Evolutionary conservation across 2,797 vertebrate genomes (phyloP).

Genomic region (Scolopax bukidnonensis): DNA sequence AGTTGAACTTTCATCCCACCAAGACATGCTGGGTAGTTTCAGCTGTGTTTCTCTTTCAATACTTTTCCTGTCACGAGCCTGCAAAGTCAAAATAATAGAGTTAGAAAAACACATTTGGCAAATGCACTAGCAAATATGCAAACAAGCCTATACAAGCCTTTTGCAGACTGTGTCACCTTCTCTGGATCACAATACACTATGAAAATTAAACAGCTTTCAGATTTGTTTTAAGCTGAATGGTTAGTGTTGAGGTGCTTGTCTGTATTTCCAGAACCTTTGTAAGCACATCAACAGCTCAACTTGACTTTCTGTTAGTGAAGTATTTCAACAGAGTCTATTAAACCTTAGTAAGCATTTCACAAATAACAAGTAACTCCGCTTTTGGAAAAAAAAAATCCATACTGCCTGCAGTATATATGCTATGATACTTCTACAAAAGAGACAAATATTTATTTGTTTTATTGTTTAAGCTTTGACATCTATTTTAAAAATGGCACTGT

Average conservation of each 20-base stretch:
- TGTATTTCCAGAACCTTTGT: background rate
- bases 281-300: background rate
- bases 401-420: background rate
- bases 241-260: background rate
- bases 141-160: background rate
- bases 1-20: background rate
- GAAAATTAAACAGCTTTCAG: background rate
- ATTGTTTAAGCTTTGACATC: conserved; percentile 32
- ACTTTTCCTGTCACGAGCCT: background rate
- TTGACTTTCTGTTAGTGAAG: conserved; percentile 5
- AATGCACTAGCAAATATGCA: background rate
- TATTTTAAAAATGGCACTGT: background rate
- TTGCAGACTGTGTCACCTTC: background rate
- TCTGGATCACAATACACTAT: background rate
- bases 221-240: background rate
- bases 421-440: background rate
- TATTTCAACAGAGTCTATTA: conserved; percentile 14
- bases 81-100: background rate
- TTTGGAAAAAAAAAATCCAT: conserved; percentile 10
- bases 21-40: background rate
- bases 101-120: background rate
- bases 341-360: background rate
- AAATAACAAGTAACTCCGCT: background rate
- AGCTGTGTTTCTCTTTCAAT: background rate
- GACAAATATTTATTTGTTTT: conserved; percentile 48